Evolutionary conservation across 1,140 invertebrate species (phyloP), one percentile per base, ranked within the genome.

Genomic region (Apis dorsata): DNA sequence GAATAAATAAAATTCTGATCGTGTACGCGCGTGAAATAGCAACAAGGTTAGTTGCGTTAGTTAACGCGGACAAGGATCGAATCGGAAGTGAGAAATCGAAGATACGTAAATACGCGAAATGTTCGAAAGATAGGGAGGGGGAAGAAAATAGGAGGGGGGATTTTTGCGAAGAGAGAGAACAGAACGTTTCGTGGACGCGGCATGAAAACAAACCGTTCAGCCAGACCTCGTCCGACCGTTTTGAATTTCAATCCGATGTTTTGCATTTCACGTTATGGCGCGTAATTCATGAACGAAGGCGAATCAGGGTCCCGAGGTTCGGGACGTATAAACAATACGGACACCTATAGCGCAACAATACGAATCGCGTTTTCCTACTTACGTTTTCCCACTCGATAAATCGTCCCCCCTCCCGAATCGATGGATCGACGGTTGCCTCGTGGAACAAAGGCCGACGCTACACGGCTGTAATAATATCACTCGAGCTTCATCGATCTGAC

Each of bases 401-500:
- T 63, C 34, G 34, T 66, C 19, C 63, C 53, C 13, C 28, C 44
- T 4, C 13, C 1, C 21, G 51, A n/a, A 49, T 74, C 71, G 53
- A 69, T 68, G 24, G 63, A 77, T 77, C 24, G 12, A 28, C 63
- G n/a, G 53, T 69, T 44, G 63, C 44, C 51, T 81, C 63, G 51
- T 19, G 15, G 15, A 34, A 66, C 60, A 49, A 75, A 57, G 34
- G 28, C 65, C n/a, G 17, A 9, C 19, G n/a, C 44, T 57, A 57
- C 15, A n/a, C 12, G 12, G 13, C 59, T 44, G 34, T 44, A 44
- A 44, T 28, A 59, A 75, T 81, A 68, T 76, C 79, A 59, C 71
- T 75, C 60, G 59, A 9, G 12, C 51, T 49, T 81, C 70, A 81
- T 75, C 71, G 79, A 75, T 53, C 21, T 19, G 55, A 57, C 62